phyloP scores from a whole-genome alignment of 2,797 vertebrate genomes.

The Mareca strepera region DNA sequence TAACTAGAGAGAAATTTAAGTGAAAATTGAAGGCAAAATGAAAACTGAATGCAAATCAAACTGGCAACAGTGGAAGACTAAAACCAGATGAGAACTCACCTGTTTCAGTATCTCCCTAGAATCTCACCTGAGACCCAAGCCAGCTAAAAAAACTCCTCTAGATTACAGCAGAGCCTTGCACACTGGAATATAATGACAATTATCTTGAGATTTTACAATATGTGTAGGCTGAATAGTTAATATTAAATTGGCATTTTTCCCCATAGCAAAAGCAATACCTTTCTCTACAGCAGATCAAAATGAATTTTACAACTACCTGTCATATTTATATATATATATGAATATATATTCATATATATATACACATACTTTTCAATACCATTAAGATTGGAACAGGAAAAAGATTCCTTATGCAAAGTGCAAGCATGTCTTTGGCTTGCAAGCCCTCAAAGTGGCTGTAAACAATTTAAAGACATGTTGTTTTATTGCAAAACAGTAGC shows the following conservation, averaged over 20 bases:
- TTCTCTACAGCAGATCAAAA: not conserved
- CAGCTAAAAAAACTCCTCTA: not conserved
- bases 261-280: not conserved
- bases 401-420: not conserved
- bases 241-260: not conserved
- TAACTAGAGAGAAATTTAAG: not conserved
- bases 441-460: not conserved
- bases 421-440: not conserved
- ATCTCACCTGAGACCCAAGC: not conserved
- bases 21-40: not conserved
- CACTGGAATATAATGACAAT: not conserved
- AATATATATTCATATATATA: not conserved
- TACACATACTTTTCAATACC: too few species aligned
- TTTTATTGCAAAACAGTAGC: not conserved
- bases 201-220: not conserved
- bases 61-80: not conserved
- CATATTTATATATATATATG: too few species aligned
- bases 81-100: not conserved
- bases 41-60: not conserved
- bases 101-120: not conserved
- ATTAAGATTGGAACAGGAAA: not conserved
- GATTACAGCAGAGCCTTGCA: not conserved
- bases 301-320: not conserved
- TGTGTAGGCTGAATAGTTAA: not conserved
- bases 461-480: not conserved